Conservation (phyloP, 1,140 invertebrate species). For the Ruditapes philippinarum region DNA sequence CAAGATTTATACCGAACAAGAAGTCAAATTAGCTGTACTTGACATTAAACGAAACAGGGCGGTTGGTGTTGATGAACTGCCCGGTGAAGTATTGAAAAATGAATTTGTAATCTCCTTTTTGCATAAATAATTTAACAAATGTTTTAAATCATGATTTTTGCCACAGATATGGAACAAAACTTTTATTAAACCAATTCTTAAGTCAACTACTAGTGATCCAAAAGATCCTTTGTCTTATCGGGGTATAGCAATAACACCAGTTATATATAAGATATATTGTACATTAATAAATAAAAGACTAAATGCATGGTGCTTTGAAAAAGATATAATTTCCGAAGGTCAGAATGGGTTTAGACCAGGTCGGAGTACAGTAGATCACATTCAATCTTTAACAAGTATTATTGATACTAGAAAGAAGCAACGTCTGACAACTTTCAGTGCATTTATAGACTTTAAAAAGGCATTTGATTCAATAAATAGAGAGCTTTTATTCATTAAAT, state of each 20-base stretch:
- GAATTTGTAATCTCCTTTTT: not conserved
- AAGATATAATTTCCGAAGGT: slow-evolving; percentile 16
- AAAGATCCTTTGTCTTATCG: slow-evolving; percentile 15
- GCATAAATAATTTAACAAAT: not conserved
- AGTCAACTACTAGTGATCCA: not conserved
- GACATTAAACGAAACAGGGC: not conserved
- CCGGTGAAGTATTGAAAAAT: not conserved
- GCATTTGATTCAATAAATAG: not conserved
- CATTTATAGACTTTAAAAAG: slow-evolving; percentile 34
- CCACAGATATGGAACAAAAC: not conserved
- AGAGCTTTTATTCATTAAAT: not conserved
- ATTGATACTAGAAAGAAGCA: slow-evolving; percentile 18
- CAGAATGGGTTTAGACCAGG: slow-evolving; percentile 40
- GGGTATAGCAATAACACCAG: not conserved
- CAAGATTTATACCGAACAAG: too few species aligned
- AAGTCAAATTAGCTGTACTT: not conserved
- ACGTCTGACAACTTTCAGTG: not conserved
- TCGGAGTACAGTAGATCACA: slow-evolving; percentile 11
- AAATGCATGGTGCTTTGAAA: not conserved
- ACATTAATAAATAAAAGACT: slow-evolving; percentile 8
- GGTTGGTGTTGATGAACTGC: not conserved
- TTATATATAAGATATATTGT: slow-evolving; percentile 20
- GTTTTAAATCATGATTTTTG: not conserved
- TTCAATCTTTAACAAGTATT: not conserved
- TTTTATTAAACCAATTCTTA: too few species aligned